phyloP scores from a whole-genome alignment of 2,113 vertebrate species.

The Paraplagusia blochii region DNA sequence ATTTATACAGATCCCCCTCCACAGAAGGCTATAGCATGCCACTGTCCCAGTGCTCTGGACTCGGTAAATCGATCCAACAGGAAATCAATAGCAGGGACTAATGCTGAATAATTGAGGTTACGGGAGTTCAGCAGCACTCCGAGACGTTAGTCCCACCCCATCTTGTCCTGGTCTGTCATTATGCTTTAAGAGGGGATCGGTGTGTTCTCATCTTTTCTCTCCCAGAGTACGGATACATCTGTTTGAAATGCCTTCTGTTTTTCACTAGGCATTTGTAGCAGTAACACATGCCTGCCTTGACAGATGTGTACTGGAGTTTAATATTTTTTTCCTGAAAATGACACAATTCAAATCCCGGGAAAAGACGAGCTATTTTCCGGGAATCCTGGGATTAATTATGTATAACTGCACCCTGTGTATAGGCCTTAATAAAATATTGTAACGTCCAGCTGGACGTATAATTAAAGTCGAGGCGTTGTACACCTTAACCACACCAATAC shows the following conservation, averaged over 20 bases:
- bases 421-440: no score
- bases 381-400: no score
- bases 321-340: no score
- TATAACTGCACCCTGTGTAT: no score
- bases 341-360: no score
- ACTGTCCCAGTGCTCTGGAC: conserved; percentile 61
- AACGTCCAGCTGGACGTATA: no score
- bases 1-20: conserved; percentile 51
- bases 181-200: conserved; percentile 42
- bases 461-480: no score
- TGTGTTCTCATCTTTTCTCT: conserved; percentile 29
- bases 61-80: conserved; percentile 78
- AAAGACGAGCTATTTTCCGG: no score
- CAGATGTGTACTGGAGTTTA: not conserved
- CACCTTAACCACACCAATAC: no score
- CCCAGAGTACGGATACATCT: conserved; percentile 26
- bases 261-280: no score
- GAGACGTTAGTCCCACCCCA: conserved; percentile 42
- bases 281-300: not conserved
- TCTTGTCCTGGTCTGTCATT: conserved; percentile 44
- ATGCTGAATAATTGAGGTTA: conserved; percentile 83
- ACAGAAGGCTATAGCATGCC: conserved; percentile 64
- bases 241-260: conserved; percentile 33
- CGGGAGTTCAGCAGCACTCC: conserved; percentile 73
- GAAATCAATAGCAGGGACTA: conserved; percentile 77